phyloP scores from a whole-genome alignment of 2,797 vertebrate species.

The Dendrocincla fuliginosa region DNA sequence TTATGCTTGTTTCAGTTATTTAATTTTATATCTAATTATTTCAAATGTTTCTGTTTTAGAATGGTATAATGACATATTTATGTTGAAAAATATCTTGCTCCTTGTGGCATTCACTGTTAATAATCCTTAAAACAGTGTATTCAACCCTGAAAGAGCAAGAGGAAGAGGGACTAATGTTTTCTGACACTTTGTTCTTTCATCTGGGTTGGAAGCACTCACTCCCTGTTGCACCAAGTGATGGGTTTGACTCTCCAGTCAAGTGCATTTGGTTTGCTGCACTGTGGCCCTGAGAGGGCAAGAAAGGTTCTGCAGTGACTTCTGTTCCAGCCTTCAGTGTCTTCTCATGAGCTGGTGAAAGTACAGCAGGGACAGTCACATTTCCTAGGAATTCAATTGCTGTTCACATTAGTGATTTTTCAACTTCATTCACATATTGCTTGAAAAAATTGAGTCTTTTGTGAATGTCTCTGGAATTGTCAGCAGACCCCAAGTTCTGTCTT shows the following conservation, averaged over 20 bases:
- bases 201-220: background rate
- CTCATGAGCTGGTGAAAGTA: background rate
- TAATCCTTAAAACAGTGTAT: background rate
- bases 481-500: background rate
- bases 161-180: background rate
- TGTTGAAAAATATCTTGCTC: background rate
- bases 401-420: background rate
- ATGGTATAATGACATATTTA: fast-evolving
- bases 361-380: background rate
- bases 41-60: background rate
- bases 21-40: background rate
- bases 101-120: background rate
- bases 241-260: background rate
- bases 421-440: background rate
- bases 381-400: background rate
- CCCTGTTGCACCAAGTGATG: background rate
- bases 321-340: background rate
- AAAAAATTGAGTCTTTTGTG: background rate
- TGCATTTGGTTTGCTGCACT: background rate
- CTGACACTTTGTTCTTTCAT: background rate
- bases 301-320: background rate
- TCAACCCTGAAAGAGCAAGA: background rate
- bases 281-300: background rate
- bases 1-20: background rate
- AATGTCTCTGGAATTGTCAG: background rate